A percentile compares a stretch with the other conserved stretches of the same genome.
These are phyloP conservation scores for Paratrypauchen microcephalus DNA, from an alignment of 2,797 vertebrate genomes.

Conservation along the genomic window DNA sequence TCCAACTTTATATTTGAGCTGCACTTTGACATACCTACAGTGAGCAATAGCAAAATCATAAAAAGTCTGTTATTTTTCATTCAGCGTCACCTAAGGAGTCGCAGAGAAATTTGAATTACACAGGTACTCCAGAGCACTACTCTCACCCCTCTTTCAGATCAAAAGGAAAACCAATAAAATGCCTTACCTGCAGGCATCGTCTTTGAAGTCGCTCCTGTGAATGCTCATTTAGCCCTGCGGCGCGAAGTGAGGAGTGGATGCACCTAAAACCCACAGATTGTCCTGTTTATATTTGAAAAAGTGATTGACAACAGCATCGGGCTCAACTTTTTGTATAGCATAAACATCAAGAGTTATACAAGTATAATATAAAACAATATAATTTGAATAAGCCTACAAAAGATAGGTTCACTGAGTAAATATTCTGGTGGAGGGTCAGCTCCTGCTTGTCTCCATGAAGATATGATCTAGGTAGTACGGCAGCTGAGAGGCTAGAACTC, in stretches of 20 bases:
- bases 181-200: conserved; percentile 66
- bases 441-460: no score
- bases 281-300: conserved; percentile 41
- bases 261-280: conserved; percentile 46
- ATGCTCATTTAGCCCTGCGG: conserved; percentile 61
- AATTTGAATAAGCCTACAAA: not conserved
- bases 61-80: conserved; percentile 59
- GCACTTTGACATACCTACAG: conserved; percentile 27
- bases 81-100: conserved; percentile 58
- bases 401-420: no score
- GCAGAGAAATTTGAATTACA: conserved; percentile 73
- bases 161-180: conserved; percentile 78
- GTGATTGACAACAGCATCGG: conserved; percentile 30
- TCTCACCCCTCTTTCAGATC: conserved; percentile 70
- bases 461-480: no score
- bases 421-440: no score
- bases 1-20: not conserved
- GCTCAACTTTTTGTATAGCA: conserved; percentile 8
- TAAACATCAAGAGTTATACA: not conserved
- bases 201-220: conserved; percentile 77
- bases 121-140: conserved; percentile 55
- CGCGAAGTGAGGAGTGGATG: conserved; percentile 52
- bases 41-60: conserved; percentile 37
- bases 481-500: no score
- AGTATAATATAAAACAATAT: not conserved